Evolutionary conservation across 2,113 vertebrate genomes (phyloP).

Genomic region (Penelope pileata): DNA sequence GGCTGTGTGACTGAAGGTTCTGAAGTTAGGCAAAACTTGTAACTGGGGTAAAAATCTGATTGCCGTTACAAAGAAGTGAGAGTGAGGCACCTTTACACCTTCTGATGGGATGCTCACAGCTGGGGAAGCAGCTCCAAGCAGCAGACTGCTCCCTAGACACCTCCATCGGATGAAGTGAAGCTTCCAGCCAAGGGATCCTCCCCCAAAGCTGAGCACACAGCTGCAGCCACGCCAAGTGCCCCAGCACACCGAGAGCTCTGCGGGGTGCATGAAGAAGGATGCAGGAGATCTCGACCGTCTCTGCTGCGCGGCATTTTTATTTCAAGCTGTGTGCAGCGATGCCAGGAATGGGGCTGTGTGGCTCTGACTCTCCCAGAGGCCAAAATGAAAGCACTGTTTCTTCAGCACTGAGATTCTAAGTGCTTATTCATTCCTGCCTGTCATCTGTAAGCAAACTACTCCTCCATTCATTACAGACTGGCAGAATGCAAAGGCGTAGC

Average conservation of each 20-base stretch:
- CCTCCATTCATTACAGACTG: conserved; percentile 34
- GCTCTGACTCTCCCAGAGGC: neutral
- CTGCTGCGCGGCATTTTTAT: neutral
- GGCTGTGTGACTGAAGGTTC: neutral
- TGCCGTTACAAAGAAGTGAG: no score
- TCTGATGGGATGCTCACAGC: neutral
- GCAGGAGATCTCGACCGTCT: no score
- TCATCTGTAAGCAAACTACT: conserved; percentile 48
- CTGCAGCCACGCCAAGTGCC: neutral
- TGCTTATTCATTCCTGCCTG: conserved; percentile 29
- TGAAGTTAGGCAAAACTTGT: neutral
- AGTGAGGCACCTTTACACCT: no score
- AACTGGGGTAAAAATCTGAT: neutral
- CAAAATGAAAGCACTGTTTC: neutral
- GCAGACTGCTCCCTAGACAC: neutral
- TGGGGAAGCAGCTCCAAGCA: neutral
- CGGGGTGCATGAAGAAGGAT: neutral
- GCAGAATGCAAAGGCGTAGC: conserved; percentile 23
- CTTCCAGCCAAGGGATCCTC: neutral
- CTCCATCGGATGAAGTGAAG: neutral
- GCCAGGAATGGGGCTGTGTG: neutral
- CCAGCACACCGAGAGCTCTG: rapidly evolving
- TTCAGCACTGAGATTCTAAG: neutral
- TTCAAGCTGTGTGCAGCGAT: rapidly evolving
- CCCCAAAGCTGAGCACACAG: neutral